These are phyloP conservation scores for Eurypyga helias DNA, from an alignment of 2,113 vertebrate genomes.

Conservation along the genomic window DNA sequence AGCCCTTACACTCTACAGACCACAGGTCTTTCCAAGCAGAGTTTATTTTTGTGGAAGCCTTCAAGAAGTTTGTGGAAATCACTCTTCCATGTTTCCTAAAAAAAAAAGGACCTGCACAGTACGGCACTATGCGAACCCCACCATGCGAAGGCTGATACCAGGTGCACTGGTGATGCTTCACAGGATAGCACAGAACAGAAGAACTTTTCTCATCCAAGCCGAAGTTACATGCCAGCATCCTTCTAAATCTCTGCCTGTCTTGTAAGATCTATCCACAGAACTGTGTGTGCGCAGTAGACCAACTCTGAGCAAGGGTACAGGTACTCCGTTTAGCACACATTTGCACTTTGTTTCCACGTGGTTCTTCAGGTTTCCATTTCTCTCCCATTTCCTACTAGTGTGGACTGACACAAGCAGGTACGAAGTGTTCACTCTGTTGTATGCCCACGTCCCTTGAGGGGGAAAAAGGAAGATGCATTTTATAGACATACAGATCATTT, in stretches of 20 bases:
- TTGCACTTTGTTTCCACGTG: accelerated
- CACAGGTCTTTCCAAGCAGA: neutral
- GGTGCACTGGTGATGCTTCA: neutral
- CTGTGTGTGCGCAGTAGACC: no score
- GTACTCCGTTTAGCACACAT: neutral
- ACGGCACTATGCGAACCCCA: neutral
- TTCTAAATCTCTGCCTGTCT: neutral
- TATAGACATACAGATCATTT: neutral
- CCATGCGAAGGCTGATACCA: neutral
- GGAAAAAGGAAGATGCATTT: neutral
- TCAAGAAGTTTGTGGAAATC: neutral
- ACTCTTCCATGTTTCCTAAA: neutral
- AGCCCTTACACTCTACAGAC: neutral
- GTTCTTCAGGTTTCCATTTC: neutral
- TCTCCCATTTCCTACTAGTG: neutral
- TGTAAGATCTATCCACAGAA: neutral
- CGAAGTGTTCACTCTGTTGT: neutral
- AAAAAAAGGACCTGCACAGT: neutral
- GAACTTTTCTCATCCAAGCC: neutral
- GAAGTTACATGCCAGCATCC: accelerated
- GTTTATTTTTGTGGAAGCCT: neutral
- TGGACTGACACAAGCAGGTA: neutral
- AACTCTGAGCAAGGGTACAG: neutral
- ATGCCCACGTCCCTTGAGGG: neutral
- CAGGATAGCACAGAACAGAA: neutral